Percentiles rank a stretch among this genome's conserved stretches.
These are phyloP conservation scores for Mesoclemmys tuberculata DNA, from an alignment of 2,113 vertebrate genomes.

Conservation along the genomic window DNA sequence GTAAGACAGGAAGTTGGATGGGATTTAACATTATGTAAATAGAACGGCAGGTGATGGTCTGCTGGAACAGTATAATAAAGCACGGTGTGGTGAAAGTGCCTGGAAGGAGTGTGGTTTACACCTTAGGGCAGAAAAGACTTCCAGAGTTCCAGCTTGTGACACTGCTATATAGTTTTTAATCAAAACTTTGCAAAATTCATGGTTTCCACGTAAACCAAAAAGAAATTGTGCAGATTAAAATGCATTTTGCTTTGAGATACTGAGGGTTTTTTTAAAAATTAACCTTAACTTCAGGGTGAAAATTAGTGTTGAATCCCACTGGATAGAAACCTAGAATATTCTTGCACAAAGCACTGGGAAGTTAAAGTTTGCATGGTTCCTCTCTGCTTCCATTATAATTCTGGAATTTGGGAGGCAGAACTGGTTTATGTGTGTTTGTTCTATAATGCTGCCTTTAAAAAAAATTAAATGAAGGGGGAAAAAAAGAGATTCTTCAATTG, in stretches of 20 bases:
- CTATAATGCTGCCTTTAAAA: neutral
- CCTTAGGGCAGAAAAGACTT: neutral
- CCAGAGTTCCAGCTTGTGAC: neutral
- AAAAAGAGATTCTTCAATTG: neutral
- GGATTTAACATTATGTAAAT: neutral
- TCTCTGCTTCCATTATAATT: neutral
- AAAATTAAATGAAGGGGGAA: neutral
- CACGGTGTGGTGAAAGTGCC: neutral
- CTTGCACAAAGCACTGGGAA: neutral
- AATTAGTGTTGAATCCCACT: neutral
- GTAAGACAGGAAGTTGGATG: neutral
- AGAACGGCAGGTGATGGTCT: neutral
- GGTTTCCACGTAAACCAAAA: neutral
- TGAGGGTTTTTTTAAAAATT: neutral
- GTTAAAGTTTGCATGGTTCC: neutral
- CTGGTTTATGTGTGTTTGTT: neutral
- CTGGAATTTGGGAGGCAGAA: neutral
- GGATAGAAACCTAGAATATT: neutral
- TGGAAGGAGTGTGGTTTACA: neutral
- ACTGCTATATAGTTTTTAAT: neutral
- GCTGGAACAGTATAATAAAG: neutral
- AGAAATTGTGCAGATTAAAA: neutral
- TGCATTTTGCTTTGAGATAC: neutral
- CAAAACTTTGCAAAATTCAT: neutral
- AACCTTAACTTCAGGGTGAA: neutral